Evolutionary conservation across 2,113 vertebrate species (phyloP).

Genomic region (Eptesicus fuscus): DNA sequence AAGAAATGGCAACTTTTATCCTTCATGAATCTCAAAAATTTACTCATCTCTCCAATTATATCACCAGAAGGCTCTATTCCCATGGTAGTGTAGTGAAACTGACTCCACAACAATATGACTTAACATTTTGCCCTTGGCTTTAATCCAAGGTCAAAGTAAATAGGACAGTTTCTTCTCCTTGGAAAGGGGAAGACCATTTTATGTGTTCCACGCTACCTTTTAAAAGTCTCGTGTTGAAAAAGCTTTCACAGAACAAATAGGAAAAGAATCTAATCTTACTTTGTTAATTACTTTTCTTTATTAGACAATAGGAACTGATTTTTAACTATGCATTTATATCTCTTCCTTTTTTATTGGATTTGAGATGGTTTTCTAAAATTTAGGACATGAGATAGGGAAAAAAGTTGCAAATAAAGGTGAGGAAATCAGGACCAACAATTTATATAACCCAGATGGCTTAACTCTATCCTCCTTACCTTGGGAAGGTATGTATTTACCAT

Average conservation of each 20-base stretch:
- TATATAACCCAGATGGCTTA: not conserved
- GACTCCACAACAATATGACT: not conserved
- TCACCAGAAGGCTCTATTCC: not conserved
- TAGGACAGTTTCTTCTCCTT: not conserved
- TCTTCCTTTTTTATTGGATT: conserved; percentile 13
- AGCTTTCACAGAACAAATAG: not conserved
- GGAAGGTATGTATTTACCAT: not conserved
- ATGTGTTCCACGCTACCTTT: not conserved
- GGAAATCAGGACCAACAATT: not conserved
- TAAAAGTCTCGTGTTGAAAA: not conserved
- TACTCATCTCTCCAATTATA: not conserved
- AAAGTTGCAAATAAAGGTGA: not conserved
- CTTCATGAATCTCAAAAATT: not conserved
- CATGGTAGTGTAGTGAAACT: not conserved
- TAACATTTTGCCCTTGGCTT: not conserved
- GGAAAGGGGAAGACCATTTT: not conserved
- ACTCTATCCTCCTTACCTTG: not conserved
- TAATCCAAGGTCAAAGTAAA: conserved; percentile 8
- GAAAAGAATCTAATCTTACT: not conserved
- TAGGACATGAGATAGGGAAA: not conserved
- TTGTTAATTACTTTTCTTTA: not conserved
- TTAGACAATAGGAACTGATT: not conserved
- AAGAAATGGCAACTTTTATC: not conserved
- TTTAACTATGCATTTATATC: not conserved
- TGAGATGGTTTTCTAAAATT: conserved; percentile 1